Evolutionary conservation across 2,888 invertebrate species (phyloP).

Genomic region (Atherix ibis): DNA sequence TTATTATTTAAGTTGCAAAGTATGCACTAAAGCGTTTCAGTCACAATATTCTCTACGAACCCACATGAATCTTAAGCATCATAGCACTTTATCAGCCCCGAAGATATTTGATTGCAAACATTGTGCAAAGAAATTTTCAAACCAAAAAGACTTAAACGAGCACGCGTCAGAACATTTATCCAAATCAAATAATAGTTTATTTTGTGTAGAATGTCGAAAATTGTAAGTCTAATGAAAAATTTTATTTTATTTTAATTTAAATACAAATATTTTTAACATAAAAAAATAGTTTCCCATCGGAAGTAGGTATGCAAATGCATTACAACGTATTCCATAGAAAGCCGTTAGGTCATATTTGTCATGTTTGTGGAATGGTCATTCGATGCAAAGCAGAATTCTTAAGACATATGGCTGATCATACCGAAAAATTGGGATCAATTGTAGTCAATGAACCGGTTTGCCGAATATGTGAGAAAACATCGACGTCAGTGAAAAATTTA

Average conservation of each 20-base stretch:
- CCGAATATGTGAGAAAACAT: slow-evolving; percentile 9
- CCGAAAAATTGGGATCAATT: slow-evolving; percentile 5
- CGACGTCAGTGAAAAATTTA: slow-evolving; percentile 9
- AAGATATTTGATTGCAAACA: slow-evolving; percentile 7
- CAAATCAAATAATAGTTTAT: slow-evolving; percentile 5
- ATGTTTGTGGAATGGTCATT: slow-evolving; percentile 8
- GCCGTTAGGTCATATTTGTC: slow-evolving; percentile 9
- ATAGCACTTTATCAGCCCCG: slow-evolving; percentile 4
- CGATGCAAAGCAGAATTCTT: slow-evolving; percentile 8
- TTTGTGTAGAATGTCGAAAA: slow-evolving; percentile 9
- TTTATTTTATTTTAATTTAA: not conserved
- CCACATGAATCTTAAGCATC: slow-evolving; percentile 8
- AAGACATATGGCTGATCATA: slow-evolving; percentile 8
- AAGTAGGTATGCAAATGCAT: slow-evolving; percentile 8
- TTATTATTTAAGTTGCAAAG: slow-evolving; percentile 8
- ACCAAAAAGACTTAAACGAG: slow-evolving; percentile 7
- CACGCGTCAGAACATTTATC: slow-evolving; percentile 7
- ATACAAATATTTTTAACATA: too few relatives aligned
- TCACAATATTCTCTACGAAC: slow-evolving; percentile 9
- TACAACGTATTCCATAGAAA: slow-evolving; percentile 7
- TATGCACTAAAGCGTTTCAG: slow-evolving; percentile 7
- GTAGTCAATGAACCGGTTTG: slow-evolving; percentile 8
- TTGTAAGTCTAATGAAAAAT: slow-evolving; percentile 2
- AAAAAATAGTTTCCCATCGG: too few relatives aligned
- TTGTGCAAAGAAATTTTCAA: slow-evolving; percentile 8